Percentiles rank a stretch among this genome's conserved stretches.
phyloP scores from a whole-genome alignment of 2,113 vertebrate species.

The Ochotona curzoniae region DNA sequence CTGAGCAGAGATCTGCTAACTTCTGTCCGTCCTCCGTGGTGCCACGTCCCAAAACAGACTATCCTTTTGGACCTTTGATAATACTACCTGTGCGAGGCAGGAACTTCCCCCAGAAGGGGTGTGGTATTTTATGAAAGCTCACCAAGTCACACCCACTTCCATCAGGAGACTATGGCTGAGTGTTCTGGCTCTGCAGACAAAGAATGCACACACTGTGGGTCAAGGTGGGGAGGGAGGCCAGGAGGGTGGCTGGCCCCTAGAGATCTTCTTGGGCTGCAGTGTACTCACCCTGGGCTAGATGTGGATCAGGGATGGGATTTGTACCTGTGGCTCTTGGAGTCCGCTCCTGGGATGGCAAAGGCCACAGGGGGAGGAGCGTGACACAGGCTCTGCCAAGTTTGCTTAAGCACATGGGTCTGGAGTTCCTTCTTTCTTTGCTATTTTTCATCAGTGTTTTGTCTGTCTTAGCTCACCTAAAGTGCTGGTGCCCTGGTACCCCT shows the following conservation, averaged over 20 bases:
- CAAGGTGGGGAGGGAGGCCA: background rate
- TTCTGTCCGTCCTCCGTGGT: background rate
- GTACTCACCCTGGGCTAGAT: too few relatives aligned
- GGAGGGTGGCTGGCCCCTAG: rapidly evolving
- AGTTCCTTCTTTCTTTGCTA: background rate
- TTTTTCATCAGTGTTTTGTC: background rate
- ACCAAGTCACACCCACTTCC: background rate
- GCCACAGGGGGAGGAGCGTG: background rate
- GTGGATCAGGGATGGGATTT: rapidly evolving
- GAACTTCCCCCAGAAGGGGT: background rate
- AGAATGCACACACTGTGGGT: rapidly evolving
- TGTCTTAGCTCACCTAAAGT: background rate
- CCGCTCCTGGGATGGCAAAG: background rate
- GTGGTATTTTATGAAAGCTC: background rate
- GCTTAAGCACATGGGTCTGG: rapidly evolving
- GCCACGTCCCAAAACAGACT: background rate
- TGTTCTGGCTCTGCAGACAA: too few relatives aligned
- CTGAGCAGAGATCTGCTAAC: background rate
- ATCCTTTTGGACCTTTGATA: background rate
- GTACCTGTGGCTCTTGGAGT: background rate
- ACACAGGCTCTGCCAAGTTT: rapidly evolving
- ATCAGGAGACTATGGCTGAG: background rate
- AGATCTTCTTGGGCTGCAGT: too few relatives aligned
- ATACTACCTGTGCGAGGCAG: rapidly evolving
- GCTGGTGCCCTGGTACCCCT: background rate